Base-by-base conservation (phyloP, 2,888 invertebrate species). In the Drosophila aldrichi region DNA sequence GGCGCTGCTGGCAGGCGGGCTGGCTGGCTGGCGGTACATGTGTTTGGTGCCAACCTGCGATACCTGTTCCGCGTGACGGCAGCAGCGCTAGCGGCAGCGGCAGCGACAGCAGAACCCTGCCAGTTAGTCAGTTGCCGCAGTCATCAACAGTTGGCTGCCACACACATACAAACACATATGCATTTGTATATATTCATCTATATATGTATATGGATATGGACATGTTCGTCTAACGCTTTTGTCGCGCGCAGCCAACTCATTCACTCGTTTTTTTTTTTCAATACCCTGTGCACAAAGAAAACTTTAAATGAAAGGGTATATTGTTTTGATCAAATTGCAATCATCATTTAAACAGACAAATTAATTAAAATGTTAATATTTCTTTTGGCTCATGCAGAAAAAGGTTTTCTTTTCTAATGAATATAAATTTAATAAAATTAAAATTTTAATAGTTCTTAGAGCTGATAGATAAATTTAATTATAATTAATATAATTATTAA, bases 31-130 rank as follows among this genome's bases (percentile, higher is more conserved):
- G 55, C 74, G 78, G 75, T 69, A 84, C 88, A 89, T 86, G 86
- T 85, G 85, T 80, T 86, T 86, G 77, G 87, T 87, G 79, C 89
- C 86, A 88, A 88, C 86, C 87, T 86, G 86, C 87, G 86, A 86
- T 88, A 86, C 86, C 86, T 86, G 86, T 86, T 86, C 86, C 86
- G 83, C 87, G 81, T 79, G 81, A 79, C 81, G 83, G 82, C 82
- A 56, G 71, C 76, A 51, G 56, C 60, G 36, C 20, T 67, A 44
- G 25, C 74, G 18, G 44, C 57, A 43, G 56, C 58, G 36, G 16
- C 71, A 41, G 34, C 74, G 18, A 32, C 57, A 48, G 71, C 75
- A 78, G 78, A 78, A 78, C 79, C 79, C 79, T 76, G 83, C 74
- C 83, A 88, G 84, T 83, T 86, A 83, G 75, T 83, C 80, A 86